Conservation (phyloP, 2,797 vertebrate genomes). For the Merluccius polli region DNA sequence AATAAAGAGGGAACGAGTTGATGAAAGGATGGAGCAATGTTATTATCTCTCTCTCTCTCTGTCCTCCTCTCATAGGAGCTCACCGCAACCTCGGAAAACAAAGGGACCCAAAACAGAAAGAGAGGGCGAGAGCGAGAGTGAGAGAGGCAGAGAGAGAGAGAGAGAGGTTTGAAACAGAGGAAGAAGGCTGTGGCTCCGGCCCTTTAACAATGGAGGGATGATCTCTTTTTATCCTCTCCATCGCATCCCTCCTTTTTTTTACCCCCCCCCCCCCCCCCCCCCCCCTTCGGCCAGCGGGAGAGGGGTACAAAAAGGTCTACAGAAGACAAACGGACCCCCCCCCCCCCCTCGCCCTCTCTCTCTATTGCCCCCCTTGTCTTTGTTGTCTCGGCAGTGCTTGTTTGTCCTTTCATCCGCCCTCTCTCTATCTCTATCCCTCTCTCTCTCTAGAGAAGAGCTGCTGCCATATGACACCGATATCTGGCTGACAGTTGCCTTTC, state of each 20-base stretch:
- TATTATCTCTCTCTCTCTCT: conserved; percentile 37
- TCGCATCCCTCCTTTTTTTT: conserved; percentile 60
- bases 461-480: conserved; percentile 34
- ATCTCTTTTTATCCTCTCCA: conserved; percentile 73
- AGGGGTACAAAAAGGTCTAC: background rate
- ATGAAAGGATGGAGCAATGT: conserved; percentile 41
- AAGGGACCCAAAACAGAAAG: background rate
- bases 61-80: conserved; percentile 43
- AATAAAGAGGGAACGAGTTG: conserved; percentile 53
- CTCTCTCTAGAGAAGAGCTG: conserved; percentile 56
- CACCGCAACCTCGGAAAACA: too few relatives aligned
- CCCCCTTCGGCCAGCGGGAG: conserved; percentile 5
- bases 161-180: conserved; percentile 58
- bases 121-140: background rate
- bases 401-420: conserved; percentile 38
- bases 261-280: conserved; percentile 34
- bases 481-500: conserved; percentile 2
- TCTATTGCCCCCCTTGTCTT: conserved; percentile 29
- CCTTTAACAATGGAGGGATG: conserved; percentile 73
- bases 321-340: background rate
- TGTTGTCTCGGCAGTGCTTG: conserved; percentile 38
- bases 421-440: conserved; percentile 43
- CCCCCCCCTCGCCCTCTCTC: conserved; percentile 21
- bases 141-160: conserved; percentile 35
- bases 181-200: conserved; percentile 58